Base-by-base conservation (phyloP, 1,140 invertebrate species). In the Caenorhabditis remanei region DNA sequence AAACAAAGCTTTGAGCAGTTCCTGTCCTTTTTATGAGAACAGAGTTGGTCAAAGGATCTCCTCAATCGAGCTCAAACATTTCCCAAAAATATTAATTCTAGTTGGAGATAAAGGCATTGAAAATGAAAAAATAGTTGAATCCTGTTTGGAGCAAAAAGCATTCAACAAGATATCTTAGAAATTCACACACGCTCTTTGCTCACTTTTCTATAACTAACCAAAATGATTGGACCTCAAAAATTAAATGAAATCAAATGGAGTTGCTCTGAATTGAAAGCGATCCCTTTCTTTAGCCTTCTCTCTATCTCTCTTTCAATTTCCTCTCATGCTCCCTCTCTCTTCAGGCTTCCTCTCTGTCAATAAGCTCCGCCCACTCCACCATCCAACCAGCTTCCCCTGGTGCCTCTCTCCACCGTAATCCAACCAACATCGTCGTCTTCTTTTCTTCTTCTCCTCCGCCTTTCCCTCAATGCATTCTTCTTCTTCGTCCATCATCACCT, bases 381-480 rank as follows among this genome's bases (percentile, higher is more conserved):
- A 75, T 8, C 67, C 67, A 75, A 4, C 41, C 40, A 63, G 61
- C 61, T 21, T 63, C 61, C 8, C n/a, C 21, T 43, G 65, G 43
- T 79, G 71, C 71, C 71, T 32, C 46, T 53, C 7, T 1, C 46
- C 71, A 79, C 71, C 71, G 71, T 79, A 79, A 79, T 53, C 71
- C 46, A 63, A 21, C 32, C 61, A 21, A 32, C 61, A 32, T 50
- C 46, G 43, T 21, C 32, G 43, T 50, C 46, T 79, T 79, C 71
- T 79, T 79, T 50, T 50, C 19, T 79, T 24, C 71, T 79, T 32
- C 46, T 79, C 46, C 71, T 79, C 71, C 71, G 5, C 71, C 71
- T 79, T 79, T 24, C n/a, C n/a, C 46, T 3, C 46, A 48, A 79
- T 79, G 71, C 71, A 79, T 79, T 79, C 71, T 79, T 79, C 71